Evolutionary conservation across 2,113 vertebrate species (phyloP).

Genomic region (Scophthalmus maximus): DNA sequence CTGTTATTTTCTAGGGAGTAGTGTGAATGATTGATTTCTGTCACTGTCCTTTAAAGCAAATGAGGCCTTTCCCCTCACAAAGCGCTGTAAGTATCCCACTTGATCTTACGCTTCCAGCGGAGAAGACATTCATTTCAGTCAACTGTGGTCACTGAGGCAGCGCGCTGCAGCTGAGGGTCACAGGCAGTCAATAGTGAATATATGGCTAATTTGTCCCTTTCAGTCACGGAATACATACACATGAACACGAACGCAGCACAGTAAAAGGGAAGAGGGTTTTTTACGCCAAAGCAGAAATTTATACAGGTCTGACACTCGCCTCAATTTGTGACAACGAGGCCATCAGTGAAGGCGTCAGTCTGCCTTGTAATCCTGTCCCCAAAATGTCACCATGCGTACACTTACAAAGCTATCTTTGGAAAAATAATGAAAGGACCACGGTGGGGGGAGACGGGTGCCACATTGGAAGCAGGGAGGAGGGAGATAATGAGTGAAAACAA

Average conservation of each 20-base stretch:
- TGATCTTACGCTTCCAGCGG: conserved; percentile 28
- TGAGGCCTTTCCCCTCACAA: conserved; percentile 2
- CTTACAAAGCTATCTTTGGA: conserved; percentile 39
- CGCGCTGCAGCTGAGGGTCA: conserved; percentile 50
- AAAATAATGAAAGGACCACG: conserved; percentile 42
- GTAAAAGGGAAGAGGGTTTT: conserved; percentile 23
- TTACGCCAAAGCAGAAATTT: conserved; percentile 56
- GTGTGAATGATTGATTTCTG: conserved; percentile 27
- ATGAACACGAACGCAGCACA: too few relatives aligned
- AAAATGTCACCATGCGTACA: conserved; percentile 68
- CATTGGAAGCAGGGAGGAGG: conserved; percentile 25
- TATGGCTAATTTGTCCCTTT: conserved; percentile 68
- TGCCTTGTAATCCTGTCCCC: conserved; percentile 55
- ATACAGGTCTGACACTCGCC: conserved; percentile 58
- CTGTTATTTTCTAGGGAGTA: neutral
- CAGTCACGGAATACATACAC: conserved; percentile 46
- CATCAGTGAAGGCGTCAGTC: conserved; percentile 49
- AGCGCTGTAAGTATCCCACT: conserved; percentile 10
- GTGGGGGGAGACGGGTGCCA: conserved; percentile 16
- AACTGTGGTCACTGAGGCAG: conserved; percentile 23
- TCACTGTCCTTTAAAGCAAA: conserved; percentile 40
- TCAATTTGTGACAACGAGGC: conserved; percentile 64
- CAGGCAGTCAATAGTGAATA: conserved; percentile 44
- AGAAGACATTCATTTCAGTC: conserved; percentile 57
- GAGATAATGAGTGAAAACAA: conserved; percentile 53